Conservation (phyloP, 1,140 invertebrate genomes). For the Agrypnia vestita region DNA sequence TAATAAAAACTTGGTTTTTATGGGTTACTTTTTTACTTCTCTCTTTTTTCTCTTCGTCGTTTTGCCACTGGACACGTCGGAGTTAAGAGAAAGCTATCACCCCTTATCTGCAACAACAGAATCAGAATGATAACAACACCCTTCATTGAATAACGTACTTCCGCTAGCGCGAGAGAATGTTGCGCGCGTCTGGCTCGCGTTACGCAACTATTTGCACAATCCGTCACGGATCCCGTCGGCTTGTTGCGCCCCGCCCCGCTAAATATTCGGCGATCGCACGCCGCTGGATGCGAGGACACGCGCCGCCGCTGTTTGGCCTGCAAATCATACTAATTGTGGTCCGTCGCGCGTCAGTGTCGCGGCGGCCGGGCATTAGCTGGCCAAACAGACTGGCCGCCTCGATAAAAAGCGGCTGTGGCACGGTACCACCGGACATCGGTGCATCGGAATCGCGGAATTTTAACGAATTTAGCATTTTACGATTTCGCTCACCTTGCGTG, state of each 20-base stretch:
- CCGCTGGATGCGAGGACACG: conserved; percentile 29
- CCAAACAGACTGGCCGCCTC: conserved; percentile 3
- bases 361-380: conserved; percentile 7
- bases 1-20: too few species aligned
- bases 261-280: conserved; percentile 40
- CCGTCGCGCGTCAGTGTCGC: conserved; percentile 12
- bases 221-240: conserved; percentile 14
- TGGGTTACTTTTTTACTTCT: too few species aligned
- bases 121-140: too few species aligned
- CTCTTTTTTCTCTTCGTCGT: too few species aligned
- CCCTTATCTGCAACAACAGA: too few species aligned
- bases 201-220: conserved; percentile 25
- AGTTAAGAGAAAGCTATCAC: too few species aligned
- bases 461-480: too few species aligned
- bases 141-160: too few species aligned
- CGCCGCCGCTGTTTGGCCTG: conserved; percentile 41
- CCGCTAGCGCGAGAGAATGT: background rate
- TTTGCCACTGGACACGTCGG: too few species aligned
- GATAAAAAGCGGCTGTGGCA: background rate
- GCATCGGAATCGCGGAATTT: too few species aligned
- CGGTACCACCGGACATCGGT: too few species aligned
- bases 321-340: conserved; percentile 50
- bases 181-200: background rate
- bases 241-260: conserved; percentile 31
- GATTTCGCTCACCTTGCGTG: too few species aligned